A percentile compares a stretch with the other conserved stretches of the same genome.
Evolutionary conservation across 2,797 vertebrate genomes (phyloP).

Genomic region (Galagoides demidoff): DNA sequence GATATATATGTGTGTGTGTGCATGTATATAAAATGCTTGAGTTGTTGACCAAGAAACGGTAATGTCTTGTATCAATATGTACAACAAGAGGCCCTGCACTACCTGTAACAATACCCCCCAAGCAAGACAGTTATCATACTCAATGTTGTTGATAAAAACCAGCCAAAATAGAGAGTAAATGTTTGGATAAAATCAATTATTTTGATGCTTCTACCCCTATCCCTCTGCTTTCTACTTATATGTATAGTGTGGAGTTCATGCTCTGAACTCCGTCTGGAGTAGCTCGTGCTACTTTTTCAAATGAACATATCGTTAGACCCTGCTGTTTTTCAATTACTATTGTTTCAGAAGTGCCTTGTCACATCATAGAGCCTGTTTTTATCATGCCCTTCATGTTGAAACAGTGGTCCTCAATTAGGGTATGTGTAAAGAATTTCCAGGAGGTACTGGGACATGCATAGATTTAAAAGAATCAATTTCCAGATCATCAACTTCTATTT

Average conservation of each 20-base stretch:
- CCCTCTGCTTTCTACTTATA: background rate
- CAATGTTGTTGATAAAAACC: background rate
- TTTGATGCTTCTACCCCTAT: background rate
- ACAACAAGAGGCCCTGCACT: accelerated
- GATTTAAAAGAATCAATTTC: background rate
- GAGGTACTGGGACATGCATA: background rate
- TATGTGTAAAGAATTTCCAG: background rate
- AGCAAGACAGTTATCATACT: background rate
- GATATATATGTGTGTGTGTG: no score
- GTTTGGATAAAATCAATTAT: background rate
- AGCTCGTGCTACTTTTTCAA: background rate
- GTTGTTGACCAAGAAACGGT: background rate
- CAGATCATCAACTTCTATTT: background rate
- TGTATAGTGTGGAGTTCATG: background rate
- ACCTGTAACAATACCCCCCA: background rate
- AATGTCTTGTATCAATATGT: background rate
- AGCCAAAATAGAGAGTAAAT: background rate
- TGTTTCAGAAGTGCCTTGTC: background rate
- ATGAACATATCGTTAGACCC: background rate
- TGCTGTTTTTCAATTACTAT: background rate
- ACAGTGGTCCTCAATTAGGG: background rate
- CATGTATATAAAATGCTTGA: background rate
- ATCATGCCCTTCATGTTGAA: background rate
- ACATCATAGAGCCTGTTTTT: background rate
- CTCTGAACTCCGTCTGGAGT: background rate